phyloP scores from a whole-genome alignment of 2,797 vertebrate genomes.

The Onychomys torridus region DNA sequence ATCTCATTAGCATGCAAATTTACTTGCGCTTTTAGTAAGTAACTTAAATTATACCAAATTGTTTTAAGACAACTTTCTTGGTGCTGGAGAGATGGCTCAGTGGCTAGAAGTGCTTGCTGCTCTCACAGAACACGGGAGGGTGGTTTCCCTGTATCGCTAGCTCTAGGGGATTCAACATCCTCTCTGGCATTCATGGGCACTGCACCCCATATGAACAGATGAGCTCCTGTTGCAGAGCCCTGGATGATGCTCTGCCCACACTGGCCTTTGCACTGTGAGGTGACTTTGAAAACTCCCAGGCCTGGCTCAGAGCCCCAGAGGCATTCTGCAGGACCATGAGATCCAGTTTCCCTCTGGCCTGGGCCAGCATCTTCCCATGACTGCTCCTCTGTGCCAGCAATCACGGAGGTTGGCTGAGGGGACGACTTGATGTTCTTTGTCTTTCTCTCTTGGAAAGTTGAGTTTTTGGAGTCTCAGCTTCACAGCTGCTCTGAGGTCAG shows the following conservation, averaged over 20 bases:
- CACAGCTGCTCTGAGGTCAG: conserved; percentile 38
- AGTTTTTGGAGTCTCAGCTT: background rate
- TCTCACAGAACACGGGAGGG: no score
- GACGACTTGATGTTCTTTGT: background rate
- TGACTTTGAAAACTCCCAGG: background rate
- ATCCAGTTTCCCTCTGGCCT: background rate
- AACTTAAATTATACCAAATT: background rate
- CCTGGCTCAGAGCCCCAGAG: background rate
- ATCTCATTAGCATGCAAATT: background rate
- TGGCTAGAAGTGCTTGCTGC: background rate
- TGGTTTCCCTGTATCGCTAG: background rate
- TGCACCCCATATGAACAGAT: background rate
- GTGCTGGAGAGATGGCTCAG: background rate
- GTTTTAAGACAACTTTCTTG: background rate
- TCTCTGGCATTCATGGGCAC: no score
- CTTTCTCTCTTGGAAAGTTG: conserved; percentile 69
- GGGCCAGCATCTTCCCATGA: background rate
- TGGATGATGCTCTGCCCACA: accelerated
- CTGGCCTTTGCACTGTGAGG: background rate
- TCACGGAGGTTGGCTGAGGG: conserved; percentile 18
- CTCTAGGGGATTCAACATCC: no score
- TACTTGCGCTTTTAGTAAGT: background rate
- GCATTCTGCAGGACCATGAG: background rate
- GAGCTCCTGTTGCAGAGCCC: accelerated
- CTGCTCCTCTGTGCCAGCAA: background rate